Conservation (phyloP, 2,113 vertebrate species). For the Syngnathus floridae region DNA sequence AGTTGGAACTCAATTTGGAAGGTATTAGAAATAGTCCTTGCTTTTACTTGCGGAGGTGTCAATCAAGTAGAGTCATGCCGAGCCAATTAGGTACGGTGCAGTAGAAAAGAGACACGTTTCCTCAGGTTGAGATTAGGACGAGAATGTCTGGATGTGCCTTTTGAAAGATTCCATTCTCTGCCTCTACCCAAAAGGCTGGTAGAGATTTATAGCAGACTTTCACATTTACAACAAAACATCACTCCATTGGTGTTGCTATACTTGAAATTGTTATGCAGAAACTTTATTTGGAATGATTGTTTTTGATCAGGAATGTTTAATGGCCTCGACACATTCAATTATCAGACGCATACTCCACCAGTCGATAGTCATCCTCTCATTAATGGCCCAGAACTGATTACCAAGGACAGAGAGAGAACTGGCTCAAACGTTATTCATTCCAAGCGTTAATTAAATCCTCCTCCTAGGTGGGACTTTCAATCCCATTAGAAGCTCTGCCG, state of each 20-base stretch:
- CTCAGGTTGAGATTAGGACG: not conserved
- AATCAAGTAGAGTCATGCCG: not conserved
- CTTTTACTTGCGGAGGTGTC: not conserved
- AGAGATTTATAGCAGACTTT: slow-evolving; percentile 7
- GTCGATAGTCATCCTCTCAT: slow-evolving; percentile 71
- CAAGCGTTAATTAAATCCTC: slow-evolving; percentile 65
- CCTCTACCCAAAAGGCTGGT: not conserved
- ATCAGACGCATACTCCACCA: slow-evolving; percentile 63
- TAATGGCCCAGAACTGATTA: slow-evolving; percentile 72
- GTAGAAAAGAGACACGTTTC: not conserved
- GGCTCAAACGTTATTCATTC: slow-evolving; percentile 66
- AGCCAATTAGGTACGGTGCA: not conserved
- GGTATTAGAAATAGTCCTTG: not conserved
- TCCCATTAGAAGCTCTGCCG: slow-evolving; percentile 39
- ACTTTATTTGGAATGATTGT: slow-evolving; percentile 65
- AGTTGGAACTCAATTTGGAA: not conserved
- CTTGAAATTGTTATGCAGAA: slow-evolving; percentile 33
- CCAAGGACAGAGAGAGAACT: slow-evolving; percentile 57
- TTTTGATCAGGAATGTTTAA: slow-evolving; percentile 75
- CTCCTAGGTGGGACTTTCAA: slow-evolving; percentile 58
- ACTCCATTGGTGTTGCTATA: slow-evolving; percentile 21
- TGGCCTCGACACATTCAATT: slow-evolving; percentile 70
- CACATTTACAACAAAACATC: slow-evolving; percentile 12
- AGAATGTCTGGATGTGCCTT: not conserved
- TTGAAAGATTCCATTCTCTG: not conserved